Base-by-base conservation (phyloP, 2,797 vertebrate species). In the Alosa sapidissima region DNA sequence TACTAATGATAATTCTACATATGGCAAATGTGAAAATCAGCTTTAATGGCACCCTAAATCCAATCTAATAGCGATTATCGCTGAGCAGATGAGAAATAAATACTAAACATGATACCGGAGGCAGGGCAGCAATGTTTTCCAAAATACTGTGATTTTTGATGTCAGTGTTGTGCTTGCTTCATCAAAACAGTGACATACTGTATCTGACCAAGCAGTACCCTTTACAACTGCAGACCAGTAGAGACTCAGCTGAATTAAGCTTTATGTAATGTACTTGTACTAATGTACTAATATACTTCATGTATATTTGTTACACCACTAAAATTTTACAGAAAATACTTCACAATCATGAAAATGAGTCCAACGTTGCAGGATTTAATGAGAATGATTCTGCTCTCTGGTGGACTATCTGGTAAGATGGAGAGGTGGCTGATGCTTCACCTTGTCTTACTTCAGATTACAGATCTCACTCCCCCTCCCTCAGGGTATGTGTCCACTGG, bases 1-100 rank as follows among this genome's bases (percentile, higher is more conserved):
- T 83, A 89, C 90, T 93, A 92, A 95, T 93, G 93, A 94, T 95
- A 93, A 95, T 95, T 95, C 94, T 93, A 91, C 94, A 95, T 95
- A 95, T 95, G 94, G 94, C 93, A 92, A 88, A 87, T 91, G 62
- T 90, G 92, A 95, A 94, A 95, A 94, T 91, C 94, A 92, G 93
- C 93, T 93, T 92, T 91, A 94, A 93, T 92, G 91, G 90, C 88
- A 91, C 93, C 90, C 93, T 92, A 94, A 95, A 95, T 94, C 93
- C 93, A 95, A 95, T 94, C 94, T 93, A 92, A 92, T 90, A 91
- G 92, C 90, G 88, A 94, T 96, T 95, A 96, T 93, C 94, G 92
- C 87, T 94, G 72, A 93, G 91, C 92, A 94, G 92, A 95, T 93
- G 93, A 95, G 89, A 93, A 95, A 95, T 93, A 93, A 94, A 93